Conservation (phyloP, 2,888 invertebrate genomes). For the Netelia virgata region DNA sequence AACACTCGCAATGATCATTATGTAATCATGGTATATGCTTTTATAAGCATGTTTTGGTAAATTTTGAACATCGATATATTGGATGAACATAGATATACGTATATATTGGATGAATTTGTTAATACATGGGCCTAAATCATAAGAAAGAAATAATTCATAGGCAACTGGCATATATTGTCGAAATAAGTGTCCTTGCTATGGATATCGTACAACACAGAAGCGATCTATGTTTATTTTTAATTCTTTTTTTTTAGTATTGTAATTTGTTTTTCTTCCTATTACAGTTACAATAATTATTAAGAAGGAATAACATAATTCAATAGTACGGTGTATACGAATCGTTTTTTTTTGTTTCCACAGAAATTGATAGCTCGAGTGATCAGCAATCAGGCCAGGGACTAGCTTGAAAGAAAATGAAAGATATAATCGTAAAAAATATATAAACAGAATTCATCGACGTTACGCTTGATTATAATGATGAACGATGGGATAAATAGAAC, state of each 20-base stretch:
- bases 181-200: constrained; percentile 64
- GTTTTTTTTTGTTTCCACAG: constrained; percentile 26
- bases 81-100: too few relatives aligned
- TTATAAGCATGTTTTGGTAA: too few relatives aligned
- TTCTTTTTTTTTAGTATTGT: constrained; percentile 61
- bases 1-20: too few relatives aligned
- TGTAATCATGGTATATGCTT: too few relatives aligned
- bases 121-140: not conserved
- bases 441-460: constrained; percentile 32
- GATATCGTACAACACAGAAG: constrained; percentile 70
- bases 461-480: constrained; percentile 45
- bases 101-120: constrained; percentile 23
- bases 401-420: constrained; percentile 25
- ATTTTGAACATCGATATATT: not conserved
- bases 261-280: constrained; percentile 66
- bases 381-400: constrained; percentile 54
- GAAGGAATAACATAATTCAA: constrained; percentile 62
- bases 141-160: constrained; percentile 25
- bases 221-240: constrained; percentile 66
- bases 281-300: constrained; percentile 68
- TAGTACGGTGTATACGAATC: constrained; percentile 63
- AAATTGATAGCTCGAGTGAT: constrained; percentile 62
- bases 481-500: constrained; percentile 29
- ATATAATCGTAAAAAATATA: not conserved
- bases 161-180: constrained; percentile 54